Conservation (phyloP, 2,113 vertebrate genomes). For the Pseudolaguvia tuberculata region DNA sequence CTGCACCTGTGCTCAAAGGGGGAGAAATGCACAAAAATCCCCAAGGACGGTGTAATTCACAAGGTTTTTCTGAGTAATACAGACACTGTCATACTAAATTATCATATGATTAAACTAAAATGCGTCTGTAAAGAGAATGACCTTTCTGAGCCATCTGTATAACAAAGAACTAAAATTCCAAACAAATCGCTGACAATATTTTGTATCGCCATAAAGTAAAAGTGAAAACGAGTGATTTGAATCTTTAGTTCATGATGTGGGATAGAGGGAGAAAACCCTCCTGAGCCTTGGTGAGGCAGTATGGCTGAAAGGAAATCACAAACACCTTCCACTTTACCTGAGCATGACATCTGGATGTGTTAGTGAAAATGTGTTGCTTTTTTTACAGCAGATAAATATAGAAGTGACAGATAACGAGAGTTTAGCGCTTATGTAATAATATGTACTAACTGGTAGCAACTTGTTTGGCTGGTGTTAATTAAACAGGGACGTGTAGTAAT, state of each 20-base stretch:
- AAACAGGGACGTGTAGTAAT: background rate
- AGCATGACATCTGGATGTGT: too few species aligned
- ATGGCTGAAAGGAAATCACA: background rate
- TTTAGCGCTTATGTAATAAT: background rate
- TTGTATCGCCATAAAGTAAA: slow-evolving; percentile 23
- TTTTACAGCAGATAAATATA: background rate
- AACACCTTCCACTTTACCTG: background rate
- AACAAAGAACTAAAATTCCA: slow-evolving; percentile 19
- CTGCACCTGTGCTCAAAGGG: slow-evolving; percentile 26
- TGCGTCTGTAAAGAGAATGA: slow-evolving; percentile 5
- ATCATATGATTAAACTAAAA: slow-evolving; percentile 36
- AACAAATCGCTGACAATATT: slow-evolving; percentile 14
- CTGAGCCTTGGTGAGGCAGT: background rate
- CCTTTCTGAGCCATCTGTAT: slow-evolving; percentile 25
- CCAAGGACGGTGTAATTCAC: slow-evolving; percentile 17
- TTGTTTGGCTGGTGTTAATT: background rate
- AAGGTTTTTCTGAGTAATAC: slow-evolving; percentile 25
- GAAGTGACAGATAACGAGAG: background rate
- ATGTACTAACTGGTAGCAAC: background rate
- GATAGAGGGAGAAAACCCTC: background rate
- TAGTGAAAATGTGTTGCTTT: background rate
- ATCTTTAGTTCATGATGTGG: slow-evolving; percentile 31
- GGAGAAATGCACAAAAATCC: slow-evolving; percentile 18
- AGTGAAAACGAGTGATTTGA: slow-evolving; percentile 4
- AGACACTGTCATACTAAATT: slow-evolving; percentile 35